A percentile compares a stretch with the other conserved stretches of the same genome.
Evolutionary conservation across 1,140 invertebrate species (phyloP).

Genomic region (Brachionus calyciflorus): DNA sequence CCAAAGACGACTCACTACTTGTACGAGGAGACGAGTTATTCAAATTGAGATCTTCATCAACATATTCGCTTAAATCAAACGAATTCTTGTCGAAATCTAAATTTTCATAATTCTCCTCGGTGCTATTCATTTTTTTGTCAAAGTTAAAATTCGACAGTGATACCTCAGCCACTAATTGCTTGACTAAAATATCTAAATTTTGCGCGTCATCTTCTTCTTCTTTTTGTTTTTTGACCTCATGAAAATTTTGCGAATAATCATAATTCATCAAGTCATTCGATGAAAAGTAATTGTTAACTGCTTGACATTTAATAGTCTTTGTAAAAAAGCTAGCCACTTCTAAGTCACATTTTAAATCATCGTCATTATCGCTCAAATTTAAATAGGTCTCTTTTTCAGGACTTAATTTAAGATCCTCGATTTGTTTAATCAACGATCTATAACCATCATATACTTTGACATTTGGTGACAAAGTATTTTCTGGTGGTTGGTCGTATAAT

Average conservation of each 20-base stretch:
- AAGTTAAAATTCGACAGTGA: conserved; percentile 10
- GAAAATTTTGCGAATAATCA: neutral
- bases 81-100: conserved; percentile 1
- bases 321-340: conserved; percentile 45
- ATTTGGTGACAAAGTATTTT: neutral
- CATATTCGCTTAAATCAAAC: neutral
- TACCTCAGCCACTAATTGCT: conserved; percentile 38
- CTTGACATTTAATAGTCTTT: conserved; percentile 17
- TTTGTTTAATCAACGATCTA: conserved; percentile 14
- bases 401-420: neutral
- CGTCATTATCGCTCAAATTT: no score
- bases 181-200: conserved; percentile 36
- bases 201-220: conserved; percentile 1
- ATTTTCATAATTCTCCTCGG: conserved; percentile 25
- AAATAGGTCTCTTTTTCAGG: neutral
- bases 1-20: neutral
- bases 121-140: neutral
- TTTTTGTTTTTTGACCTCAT: no score
- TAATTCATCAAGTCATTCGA: conserved; percentile 18
- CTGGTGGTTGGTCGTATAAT: neutral
- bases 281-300: neutral
- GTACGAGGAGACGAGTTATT: neutral
- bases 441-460: conserved; percentile 28
- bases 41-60: neutral
- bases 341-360: conserved; percentile 22